Conservation (phyloP, 2,113 vertebrate genomes). For the Cinclus mexicanus region DNA sequence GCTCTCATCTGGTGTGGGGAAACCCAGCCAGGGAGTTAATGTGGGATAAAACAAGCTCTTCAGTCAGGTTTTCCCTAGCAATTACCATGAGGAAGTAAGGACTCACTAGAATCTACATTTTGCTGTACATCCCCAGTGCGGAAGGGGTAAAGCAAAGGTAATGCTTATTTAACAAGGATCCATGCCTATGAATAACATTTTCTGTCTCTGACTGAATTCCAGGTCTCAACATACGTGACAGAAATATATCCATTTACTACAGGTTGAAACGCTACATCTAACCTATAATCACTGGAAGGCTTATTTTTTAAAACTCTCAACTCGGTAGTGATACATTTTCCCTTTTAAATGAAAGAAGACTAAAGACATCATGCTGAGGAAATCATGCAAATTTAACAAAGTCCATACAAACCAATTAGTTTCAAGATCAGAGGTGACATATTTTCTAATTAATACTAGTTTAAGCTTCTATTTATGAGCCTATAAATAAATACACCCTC, state of each 20-base stretch:
- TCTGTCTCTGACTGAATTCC: neutral
- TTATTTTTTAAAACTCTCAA: neutral
- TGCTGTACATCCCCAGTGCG: neutral
- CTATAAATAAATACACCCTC: slow-evolving; percentile 22
- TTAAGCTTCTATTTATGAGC: slow-evolving; percentile 23
- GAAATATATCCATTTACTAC: neutral
- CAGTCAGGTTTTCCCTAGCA: neutral
- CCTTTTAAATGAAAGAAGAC: neutral
- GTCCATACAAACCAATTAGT: slow-evolving; percentile 20
- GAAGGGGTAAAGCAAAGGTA: slow-evolving; percentile 4
- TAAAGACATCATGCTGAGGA: slow-evolving; percentile 1
- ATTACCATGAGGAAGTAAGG: neutral
- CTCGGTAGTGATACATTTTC: neutral
- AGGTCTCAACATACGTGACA: neutral
- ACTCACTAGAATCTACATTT: neutral
- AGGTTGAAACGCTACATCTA: neutral
- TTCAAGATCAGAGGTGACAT: slow-evolving; percentile 41
- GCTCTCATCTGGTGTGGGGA: neutral
- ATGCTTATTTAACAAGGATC: neutral
- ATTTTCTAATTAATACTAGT: slow-evolving; percentile 34
- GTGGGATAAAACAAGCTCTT: neutral
- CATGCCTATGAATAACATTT: slow-evolving; percentile 24
- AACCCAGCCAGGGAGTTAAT: neutral
- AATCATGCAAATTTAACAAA: slow-evolving; percentile 25
- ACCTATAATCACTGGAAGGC: neutral